phyloP scores from a whole-genome alignment of 2,888 invertebrate genomes.

The Diogma glabrata region DNA sequence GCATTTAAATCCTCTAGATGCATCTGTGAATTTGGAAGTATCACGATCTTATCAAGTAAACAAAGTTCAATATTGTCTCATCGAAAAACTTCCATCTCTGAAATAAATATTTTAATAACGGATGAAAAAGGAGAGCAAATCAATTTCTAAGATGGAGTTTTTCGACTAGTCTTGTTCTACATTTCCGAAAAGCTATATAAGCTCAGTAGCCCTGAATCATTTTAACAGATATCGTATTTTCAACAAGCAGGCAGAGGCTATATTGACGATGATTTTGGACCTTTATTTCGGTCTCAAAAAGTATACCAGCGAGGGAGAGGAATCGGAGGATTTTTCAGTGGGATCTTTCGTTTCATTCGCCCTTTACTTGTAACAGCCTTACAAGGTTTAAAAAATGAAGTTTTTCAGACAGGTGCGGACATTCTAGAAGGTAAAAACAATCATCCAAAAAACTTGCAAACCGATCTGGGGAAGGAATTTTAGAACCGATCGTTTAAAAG shows the following conservation, averaged over 20 bases:
- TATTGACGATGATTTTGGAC: not conserved
- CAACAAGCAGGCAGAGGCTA: not conserved
- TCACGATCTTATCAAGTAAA: not conserved
- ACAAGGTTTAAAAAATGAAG: not conserved
- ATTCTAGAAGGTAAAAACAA: too few species aligned
- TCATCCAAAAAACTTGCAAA: not conserved
- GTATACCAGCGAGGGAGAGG: not conserved
- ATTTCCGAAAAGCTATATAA: too few species aligned
- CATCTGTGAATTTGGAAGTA: not conserved
- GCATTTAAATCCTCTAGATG: not conserved
- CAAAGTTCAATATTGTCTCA: not conserved
- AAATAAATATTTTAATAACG: too few species aligned
- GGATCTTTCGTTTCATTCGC: not conserved
- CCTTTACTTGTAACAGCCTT: not conserved
- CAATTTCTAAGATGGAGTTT: too few species aligned
- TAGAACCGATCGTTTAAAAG: not conserved
- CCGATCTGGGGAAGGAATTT: not conserved
- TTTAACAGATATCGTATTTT: not conserved
- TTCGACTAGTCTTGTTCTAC: too few species aligned
- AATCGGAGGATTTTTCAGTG: slow-evolving; percentile 2
- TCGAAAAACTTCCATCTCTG: too few species aligned
- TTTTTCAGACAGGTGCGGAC: not conserved
- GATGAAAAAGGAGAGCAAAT: too few species aligned
- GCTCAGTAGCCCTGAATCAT: too few species aligned
- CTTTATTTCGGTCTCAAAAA: not conserved